phyloP scores from a whole-genome alignment of 2,113 vertebrate species.

The Spizaetus ornatus region DNA sequence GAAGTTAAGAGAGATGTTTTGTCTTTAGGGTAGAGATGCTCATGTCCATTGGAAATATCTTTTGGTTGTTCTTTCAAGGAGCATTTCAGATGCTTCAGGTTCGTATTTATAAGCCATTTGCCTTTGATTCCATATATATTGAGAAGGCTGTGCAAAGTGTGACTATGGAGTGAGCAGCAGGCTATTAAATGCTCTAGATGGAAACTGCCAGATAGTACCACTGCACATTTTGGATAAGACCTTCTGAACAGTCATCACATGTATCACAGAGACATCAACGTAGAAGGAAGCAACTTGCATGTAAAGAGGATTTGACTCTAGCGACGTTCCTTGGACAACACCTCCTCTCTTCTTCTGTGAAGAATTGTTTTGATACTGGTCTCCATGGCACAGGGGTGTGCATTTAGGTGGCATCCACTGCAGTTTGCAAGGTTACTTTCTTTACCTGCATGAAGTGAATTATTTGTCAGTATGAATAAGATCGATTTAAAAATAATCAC shows the following conservation, averaged over 20 bases:
- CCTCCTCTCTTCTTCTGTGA: not conserved
- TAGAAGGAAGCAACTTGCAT: rapidly evolving
- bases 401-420: not conserved
- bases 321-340: rapidly evolving
- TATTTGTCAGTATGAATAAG: not conserved
- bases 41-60: not conserved
- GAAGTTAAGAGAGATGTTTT: not conserved
- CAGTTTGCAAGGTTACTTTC: not conserved
- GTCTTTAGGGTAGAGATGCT: not conserved
- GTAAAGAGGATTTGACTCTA: not conserved
- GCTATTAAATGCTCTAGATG: not conserved
- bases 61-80: not conserved
- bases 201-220: not conserved
- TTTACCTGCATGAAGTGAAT: not conserved
- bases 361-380: not conserved
- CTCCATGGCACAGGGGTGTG: not conserved
- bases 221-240: not conserved
- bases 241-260: not conserved
- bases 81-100: not conserved
- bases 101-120: not conserved
- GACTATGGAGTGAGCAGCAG: not conserved
- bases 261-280: not conserved
- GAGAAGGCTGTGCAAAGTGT: not conserved
- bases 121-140: not conserved
- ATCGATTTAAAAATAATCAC: not conserved